Base-by-base conservation (phyloP, 2,113 vertebrate species). In the Rhinolophus ferrumequinum region DNA sequence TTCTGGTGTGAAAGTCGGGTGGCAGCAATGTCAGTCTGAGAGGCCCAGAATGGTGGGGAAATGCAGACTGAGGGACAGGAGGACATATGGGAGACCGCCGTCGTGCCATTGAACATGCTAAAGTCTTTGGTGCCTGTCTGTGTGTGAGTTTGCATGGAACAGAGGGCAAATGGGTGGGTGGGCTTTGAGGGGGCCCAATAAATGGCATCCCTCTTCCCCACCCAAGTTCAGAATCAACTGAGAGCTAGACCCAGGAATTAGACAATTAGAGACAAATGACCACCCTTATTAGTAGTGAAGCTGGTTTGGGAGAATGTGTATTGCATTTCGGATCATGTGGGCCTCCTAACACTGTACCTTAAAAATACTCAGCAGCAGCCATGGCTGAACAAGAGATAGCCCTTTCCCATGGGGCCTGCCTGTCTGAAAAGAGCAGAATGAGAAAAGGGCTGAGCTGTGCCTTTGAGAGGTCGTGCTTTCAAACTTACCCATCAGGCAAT, bases 11-110 rank as follows among this genome's bases (percentile, higher is more conserved):
- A 75, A 75, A 75, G 35, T 21, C 66, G 72, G 22, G 6, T 54
- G 33, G 56, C 33, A 26, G 30, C 70, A 52, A 18, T 44, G 28
- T 90, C 77, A 47, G 15, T 35, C 19, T 9, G 50, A 93, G 72
- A 83, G 15, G 69, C 26, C 14, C 81, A 50, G 70, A 54, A 19
- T 1, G 69, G 56, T 24, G 64, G 44, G 50, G 35, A 69, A 76
- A 93, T 24, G 33, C 24, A 35, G 38, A 35, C 0, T n/a, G 35
- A 76, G 35, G 9, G 8, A 4, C 7, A 16, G 1, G 33, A 21
- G 12, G 5, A 1, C 22, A 16, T 33, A 9, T 11, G 0, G 33
- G 54, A 30, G 5, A 26, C 26, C 62, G 6, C 3, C 4, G n/a
- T 54, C 30, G 38, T 30, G 28, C 52, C 15, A 9, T 41, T 14